Evolutionary conservation across 1,140 invertebrate genomes (phyloP), one percentile per base, ranked within the genome.

Genomic region (Trigoniulus corallinus): DNA sequence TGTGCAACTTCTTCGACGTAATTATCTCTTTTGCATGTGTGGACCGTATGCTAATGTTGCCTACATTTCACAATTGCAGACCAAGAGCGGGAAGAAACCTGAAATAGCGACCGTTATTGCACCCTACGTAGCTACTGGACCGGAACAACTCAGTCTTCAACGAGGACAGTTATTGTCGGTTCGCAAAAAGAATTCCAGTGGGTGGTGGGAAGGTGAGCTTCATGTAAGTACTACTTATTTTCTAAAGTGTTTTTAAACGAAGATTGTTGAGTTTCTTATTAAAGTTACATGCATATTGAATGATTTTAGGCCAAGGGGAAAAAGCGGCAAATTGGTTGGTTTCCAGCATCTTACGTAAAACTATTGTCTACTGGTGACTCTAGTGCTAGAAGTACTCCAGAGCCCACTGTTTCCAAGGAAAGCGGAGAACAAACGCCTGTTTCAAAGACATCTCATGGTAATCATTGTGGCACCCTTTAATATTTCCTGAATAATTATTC

Each of bases 121-220:
- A 12, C 78, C 85, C 1, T 93, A 92, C 62, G 78, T 84, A 64
- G 83, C 85, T 1, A 86, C 82, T 2, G 92, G 89, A 61, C 64
- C 78, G 0, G 92, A 95, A 62, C 93, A 98, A 64, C 67, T 98
- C 13, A 82, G 81, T 48, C 67, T 98, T 7, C 78, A 82, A 58
- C 78, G 86, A 54, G 94, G 93, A n/a, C 93, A 98, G 60, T 69
- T 97, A 43, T 84, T 99, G 44, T 84, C 92, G 72, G 87, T 99
- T 15, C 74, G 91, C 13, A 96, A 96, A 67, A 98, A 97, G 64
- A 88, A 87, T 7, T 80, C 88, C 48, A 87, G 86, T 55, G 93
- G 93, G 21, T 98, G 94, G 94, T 98, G 95, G 95, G 94, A 98
- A 75, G 95, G 95, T 43, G 95, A 98, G 69, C 68, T 98, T 23